Evolutionary conservation across 2,113 vertebrate species (phyloP), one percentile per base, ranked within the genome.

Genomic region (Pogona vitticeps): DNA sequence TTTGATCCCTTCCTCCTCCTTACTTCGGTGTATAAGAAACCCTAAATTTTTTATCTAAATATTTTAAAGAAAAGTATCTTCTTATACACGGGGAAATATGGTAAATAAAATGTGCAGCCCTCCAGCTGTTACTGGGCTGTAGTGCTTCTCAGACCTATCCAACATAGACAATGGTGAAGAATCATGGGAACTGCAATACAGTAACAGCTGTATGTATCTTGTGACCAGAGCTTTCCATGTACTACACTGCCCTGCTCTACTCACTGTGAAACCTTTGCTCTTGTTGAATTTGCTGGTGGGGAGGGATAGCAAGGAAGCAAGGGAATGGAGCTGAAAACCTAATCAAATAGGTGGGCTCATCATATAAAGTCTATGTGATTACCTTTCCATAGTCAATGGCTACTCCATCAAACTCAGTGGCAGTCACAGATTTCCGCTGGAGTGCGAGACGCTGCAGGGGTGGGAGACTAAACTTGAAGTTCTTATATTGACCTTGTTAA

Each of bases 351-450:
- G 1, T 59, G 88, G 91, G 89, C 93, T 93, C 28, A 90, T 89
- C 90, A 89, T 93, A 93, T 92, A 94, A 94, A 95, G 93, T 93
- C 94, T 95, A 71, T 82, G 94, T 95, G 80, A 82, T 82, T 95
- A 98, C 98, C 97, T 97, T 97, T 94, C 97, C 92, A 92, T 96
- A 97, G 92, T 98, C 98, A 94, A 98, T 97, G 33, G 97, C 97
- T 89, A 98, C 97, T 56, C 97, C 97, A 95, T 98, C 98, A 94
- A 98, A 97, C 95, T 97, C 97, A 88, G 98, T 97, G 94, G 96
- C 97, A 94, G 97, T 94, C 83, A 97, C 93, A 67, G 97, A 97
- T 40, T 96, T 91, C 73, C 95, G 96, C 65, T 95, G 91, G 89
- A 94, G 73, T 88, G 92, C 92, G 93, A 96, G 94, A 87, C 97